Conservation (phyloP, 2,797 vertebrate species). For the Rhinogobio ventralis region DNA sequence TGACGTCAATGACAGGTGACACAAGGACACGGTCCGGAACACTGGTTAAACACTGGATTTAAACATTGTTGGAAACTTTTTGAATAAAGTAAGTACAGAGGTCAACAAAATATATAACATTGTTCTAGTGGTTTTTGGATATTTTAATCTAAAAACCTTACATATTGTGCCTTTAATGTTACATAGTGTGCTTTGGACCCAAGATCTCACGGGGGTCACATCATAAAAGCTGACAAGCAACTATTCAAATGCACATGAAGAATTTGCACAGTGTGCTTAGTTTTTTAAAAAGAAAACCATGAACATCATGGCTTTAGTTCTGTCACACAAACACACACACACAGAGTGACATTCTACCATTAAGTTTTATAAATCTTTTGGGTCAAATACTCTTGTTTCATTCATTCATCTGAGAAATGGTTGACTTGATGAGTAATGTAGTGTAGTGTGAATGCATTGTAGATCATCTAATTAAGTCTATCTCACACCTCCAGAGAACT, state of each 20-base stretch:
- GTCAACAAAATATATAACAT: too few species aligned
- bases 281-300: background rate
- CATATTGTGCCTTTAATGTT: background rate
- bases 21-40: too few species aligned
- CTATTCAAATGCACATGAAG: background rate
- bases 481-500: conserved; percentile 37
- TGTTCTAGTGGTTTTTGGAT: too few species aligned
- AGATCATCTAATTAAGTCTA: conserved; percentile 41
- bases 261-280: background rate
- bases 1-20: too few species aligned
- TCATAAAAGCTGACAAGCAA: background rate
- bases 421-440: conserved; percentile 15
- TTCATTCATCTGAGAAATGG: conserved; percentile 17
- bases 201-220: background rate
- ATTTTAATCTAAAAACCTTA: too few species aligned
- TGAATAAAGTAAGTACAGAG: too few species aligned
- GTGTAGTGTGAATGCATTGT: conserved; percentile 19
- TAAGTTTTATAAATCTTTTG: conserved; percentile 11
- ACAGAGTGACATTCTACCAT: background rate
- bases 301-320: conserved; percentile 15
- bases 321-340: background rate
- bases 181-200: background rate
- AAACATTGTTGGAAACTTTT: too few species aligned
- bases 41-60: too few species aligned
- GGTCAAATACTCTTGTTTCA: background rate